Evolutionary conservation across 2,113 vertebrate genomes (phyloP).

Genomic region (Sinocyclocheilus grahami): DNA sequence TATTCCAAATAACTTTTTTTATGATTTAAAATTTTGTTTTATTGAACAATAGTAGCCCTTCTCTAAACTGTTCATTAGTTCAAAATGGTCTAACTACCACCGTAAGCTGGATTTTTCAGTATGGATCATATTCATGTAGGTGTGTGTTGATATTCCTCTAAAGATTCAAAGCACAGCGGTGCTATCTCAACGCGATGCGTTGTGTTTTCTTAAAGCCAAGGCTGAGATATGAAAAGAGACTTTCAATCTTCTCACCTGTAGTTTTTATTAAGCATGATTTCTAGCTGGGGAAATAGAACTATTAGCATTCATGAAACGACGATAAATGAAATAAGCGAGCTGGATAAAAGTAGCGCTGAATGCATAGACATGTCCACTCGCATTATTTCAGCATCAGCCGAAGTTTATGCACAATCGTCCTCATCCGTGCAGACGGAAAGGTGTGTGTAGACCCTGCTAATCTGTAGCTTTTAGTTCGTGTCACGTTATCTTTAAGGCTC

Average conservation of each 20-base stretch:
- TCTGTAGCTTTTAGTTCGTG: constrained; percentile 63
- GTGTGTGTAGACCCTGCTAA: constrained; percentile 56
- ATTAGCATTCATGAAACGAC: constrained; percentile 64
- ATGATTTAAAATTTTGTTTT: too few species aligned
- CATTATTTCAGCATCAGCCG: constrained; percentile 60
- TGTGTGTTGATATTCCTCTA: constrained; percentile 20
- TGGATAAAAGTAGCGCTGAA: constrained; percentile 58
- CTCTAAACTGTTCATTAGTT: background rate
- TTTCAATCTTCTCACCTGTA: constrained; percentile 63
- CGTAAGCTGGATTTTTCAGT: background rate
- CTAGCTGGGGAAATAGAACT: constrained; percentile 57
- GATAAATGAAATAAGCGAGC: constrained; percentile 53
- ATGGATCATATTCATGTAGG: constrained; percentile 16
- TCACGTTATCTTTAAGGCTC: constrained; percentile 64
- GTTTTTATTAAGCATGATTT: constrained; percentile 59
- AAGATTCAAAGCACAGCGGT: constrained; percentile 44
- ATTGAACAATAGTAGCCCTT: background rate
- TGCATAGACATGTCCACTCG: constrained; percentile 58
- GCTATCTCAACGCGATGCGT: constrained; percentile 21
- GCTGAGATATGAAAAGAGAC: constrained; percentile 57
- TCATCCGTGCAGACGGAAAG: constrained; percentile 33
- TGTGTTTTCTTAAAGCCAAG: constrained; percentile 42
- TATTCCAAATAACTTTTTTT: too few species aligned
- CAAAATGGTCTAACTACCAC: background rate
- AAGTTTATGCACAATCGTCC: constrained; percentile 53